Base-by-base conservation (phyloP, 2,888 invertebrate genomes). In the Stenolophus ochropezus region DNA sequence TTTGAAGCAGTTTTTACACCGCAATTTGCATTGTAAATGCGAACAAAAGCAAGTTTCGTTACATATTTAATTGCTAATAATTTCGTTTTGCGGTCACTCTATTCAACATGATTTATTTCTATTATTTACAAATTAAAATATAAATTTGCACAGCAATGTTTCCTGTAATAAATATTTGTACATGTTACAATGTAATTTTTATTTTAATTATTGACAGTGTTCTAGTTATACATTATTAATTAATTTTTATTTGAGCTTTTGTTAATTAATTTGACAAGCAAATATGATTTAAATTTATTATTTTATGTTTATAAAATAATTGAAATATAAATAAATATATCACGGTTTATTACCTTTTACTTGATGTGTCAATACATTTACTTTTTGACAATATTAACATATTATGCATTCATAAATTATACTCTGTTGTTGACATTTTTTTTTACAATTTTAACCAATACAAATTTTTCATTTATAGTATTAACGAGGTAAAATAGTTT, bases 11-110 rank as follows among this genome's bases (percentile, higher is more conserved):
- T 73, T 23, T 73, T 73, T 47, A 20, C 18, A 23, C 20, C 49
- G 47, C 21, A 23, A 25, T 61, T 25, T 61, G 25, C 42, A 71
- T 16, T 73, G 73, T 73, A 73, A 33, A 73, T 73, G 71, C 27
- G 47, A 71, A 49, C 42, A 49, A 33, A 69, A 47, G 61, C 61
- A 61, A 61, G 61, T 61, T 23, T 61, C 4, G 49, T 47, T 49
- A 73, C 73, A 73, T 73, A 73, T 73, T 73, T 73, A 73, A 73
- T 49, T 73, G 18, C 23, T 73, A 73, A 73, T 73, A 73, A 73
- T 73, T 49, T 73, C 49, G n/a, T n/a, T 61, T n/a, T 61, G 25
- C 25, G 14, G 27, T n/a, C 4, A 14, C 14, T 11, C 25, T 61
- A 61, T 61, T 61, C 21, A 61, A 11, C 8, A 23, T 61, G 61